These are phyloP conservation scores for Harpegnathos saltator DNA, from an alignment of 1,140 invertebrate genomes.

Conservation along the genomic window DNA sequence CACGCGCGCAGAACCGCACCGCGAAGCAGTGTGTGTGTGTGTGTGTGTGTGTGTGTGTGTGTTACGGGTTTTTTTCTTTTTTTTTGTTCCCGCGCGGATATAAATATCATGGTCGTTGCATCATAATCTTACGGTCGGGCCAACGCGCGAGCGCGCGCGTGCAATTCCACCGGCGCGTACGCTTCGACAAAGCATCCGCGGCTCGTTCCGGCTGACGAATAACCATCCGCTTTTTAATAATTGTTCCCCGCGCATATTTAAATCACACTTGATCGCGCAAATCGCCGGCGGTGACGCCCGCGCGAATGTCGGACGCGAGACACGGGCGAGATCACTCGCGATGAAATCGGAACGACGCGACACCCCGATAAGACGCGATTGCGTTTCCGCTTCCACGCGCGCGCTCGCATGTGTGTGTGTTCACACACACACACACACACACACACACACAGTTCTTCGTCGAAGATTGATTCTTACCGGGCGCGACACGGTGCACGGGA, in stretches of 20 bases:
- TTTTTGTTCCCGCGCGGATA: neutral
- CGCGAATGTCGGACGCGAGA: slow-evolving; percentile 40
- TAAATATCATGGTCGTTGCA: slow-evolving; percentile 30
- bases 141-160: neutral
- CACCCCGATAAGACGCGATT: slow-evolving; percentile 44
- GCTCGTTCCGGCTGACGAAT: slow-evolving; percentile 17
- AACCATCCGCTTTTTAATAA: slow-evolving; percentile 18
- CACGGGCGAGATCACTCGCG: slow-evolving; percentile 45
- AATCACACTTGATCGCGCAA: slow-evolving; percentile 50
- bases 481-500: too few species aligned
- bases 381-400: slow-evolving; percentile 36
- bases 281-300: slow-evolving; percentile 44
- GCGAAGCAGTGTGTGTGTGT: too few species aligned
- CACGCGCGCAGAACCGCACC: slow-evolving; percentile 6
- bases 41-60: too few species aligned
- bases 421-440: too few species aligned
- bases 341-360: slow-evolving; percentile 65
- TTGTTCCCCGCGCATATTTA: slow-evolving; percentile 30
- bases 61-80: slow-evolving; percentile 35
- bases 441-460: too few species aligned
- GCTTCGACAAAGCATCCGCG: neutral
- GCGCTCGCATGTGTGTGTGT: too few species aligned
- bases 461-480: too few species aligned
- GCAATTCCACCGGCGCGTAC: neutral
- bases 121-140: slow-evolving; percentile 35